phyloP scores from a whole-genome alignment of 1,140 invertebrate species.

The Trichonephila inaurata region DNA sequence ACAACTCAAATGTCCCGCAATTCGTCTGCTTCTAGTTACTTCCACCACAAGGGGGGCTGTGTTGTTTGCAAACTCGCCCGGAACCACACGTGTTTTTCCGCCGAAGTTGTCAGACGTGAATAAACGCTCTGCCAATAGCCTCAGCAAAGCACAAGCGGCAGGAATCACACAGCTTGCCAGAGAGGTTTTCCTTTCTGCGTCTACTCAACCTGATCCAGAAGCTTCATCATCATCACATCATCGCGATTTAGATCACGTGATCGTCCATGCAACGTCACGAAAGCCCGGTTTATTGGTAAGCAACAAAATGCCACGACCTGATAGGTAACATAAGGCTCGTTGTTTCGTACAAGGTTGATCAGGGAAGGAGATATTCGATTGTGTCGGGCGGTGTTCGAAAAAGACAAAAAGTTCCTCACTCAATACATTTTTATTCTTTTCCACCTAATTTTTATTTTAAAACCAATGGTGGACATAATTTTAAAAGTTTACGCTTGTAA shows the following conservation, averaged over 20 bases:
- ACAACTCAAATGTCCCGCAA: neutral
- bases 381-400: neutral
- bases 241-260: conserved; percentile 35
- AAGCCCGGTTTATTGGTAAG: conserved; percentile 46
- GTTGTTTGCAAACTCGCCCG: conserved; percentile 18
- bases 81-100: neutral
- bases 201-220: conserved; percentile 37
- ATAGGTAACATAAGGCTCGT: neutral
- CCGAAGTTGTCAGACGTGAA: conserved; percentile 20
- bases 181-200: conserved; percentile 34
- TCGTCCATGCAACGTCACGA: conserved; percentile 24
- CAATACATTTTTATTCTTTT: neutral
- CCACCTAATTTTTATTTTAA: neutral
- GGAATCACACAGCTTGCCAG: neutral
- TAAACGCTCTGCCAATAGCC: neutral
- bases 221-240: conserved; percentile 39
- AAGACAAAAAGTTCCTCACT: neutral
- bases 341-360: neutral
- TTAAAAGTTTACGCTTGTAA: neutral
- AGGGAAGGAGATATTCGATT: neutral
- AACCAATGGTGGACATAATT: neutral
- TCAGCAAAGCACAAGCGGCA: neutral
- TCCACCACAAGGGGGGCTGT: neutral
- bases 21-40: neutral
- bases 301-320: conserved; percentile 20